These are phyloP conservation scores for Lasioglossum vierecki DNA, from an alignment of 2,888 invertebrate genomes.

Conservation along the genomic window DNA sequence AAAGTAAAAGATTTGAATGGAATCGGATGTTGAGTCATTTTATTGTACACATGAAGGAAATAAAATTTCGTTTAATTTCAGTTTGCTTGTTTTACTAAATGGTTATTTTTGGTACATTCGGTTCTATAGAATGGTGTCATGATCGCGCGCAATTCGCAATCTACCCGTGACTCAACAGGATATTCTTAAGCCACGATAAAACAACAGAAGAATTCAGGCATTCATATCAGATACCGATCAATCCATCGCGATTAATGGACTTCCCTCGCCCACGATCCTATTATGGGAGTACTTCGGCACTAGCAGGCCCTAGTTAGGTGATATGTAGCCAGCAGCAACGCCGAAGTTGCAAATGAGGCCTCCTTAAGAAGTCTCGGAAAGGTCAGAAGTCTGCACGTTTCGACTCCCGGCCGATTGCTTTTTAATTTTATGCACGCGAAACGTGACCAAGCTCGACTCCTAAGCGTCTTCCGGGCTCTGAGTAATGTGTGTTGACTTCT, in stretches of 20 bases:
- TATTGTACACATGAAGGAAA: neutral
- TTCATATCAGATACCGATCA: neutral
- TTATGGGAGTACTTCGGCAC: neutral
- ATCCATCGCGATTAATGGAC: neutral
- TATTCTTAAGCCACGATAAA: neutral
- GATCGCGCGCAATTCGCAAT: neutral
- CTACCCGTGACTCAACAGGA: neutral
- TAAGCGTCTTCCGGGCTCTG: neutral
- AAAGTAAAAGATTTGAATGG: neutral
- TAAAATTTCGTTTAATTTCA: neutral
- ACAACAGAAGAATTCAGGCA: neutral
- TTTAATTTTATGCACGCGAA: conserved; percentile 17
- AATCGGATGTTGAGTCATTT: neutral
- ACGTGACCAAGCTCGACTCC: conserved; percentile 3
- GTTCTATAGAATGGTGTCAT: neutral
- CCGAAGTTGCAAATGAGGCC: conserved; percentile 9
- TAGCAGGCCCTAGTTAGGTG: neutral
- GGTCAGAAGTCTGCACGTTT: conserved; percentile 4
- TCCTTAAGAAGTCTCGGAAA: neutral
- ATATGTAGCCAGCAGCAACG: neutral
- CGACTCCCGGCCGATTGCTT: conserved; percentile 10
- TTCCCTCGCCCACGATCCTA: neutral
- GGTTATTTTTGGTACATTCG: neutral
- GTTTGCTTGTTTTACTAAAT: neutral
- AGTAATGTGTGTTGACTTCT: conserved; percentile 7